Percentiles rank a stretch among this genome's conserved stretches.
These are phyloP conservation scores for Vanessa atalanta DNA, from an alignment of 1,140 invertebrate genomes.

Conservation along the genomic window DNA sequence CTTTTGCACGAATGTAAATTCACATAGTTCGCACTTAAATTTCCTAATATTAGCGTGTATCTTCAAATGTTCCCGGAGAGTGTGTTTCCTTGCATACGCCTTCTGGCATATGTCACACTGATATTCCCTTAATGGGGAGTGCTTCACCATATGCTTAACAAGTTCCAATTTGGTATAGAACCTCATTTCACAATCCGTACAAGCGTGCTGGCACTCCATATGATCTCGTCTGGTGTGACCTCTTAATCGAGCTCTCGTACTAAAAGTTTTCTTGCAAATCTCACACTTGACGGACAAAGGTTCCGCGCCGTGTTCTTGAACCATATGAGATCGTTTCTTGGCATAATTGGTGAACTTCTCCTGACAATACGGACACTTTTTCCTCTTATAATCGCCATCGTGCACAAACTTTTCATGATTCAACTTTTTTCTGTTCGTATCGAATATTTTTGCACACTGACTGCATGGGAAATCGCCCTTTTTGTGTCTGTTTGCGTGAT, in stretches of 20 bases:
- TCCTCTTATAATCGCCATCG: conserved; percentile 23
- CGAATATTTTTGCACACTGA: conserved; percentile 43
- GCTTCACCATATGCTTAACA: conserved; percentile 78
- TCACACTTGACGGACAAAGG: conserved; percentile 58
- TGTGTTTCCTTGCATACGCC: conserved; percentile 38
- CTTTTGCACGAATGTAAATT: conserved; percentile 33
- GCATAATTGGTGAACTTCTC: conserved; percentile 52
- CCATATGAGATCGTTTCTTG: conserved; percentile 30
- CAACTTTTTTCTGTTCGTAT: conserved; percentile 45
- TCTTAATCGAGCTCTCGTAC: conserved; percentile 41
- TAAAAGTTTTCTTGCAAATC: conserved; percentile 60
- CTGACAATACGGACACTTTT: conserved; percentile 43
- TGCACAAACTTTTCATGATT: conserved; percentile 42
- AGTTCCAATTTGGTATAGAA: conserved; percentile 65
- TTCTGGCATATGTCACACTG: conserved; percentile 37
- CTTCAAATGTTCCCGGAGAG: conserved; percentile 34
- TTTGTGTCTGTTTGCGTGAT: conserved; percentile 47
- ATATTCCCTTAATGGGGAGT: conserved; percentile 41
- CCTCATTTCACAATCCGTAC: conserved; percentile 62
- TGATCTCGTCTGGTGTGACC: conserved; percentile 52
- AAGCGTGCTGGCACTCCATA: conserved; percentile 64
- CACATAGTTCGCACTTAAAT: conserved; percentile 37
- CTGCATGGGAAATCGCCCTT: conserved; percentile 42
- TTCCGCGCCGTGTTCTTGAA: conserved; percentile 30
- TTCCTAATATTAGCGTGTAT: conserved; percentile 37